These are phyloP conservation scores for Chloroclysta siterata DNA, from an alignment of 2,888 invertebrate genomes.

Conservation along the genomic window DNA sequence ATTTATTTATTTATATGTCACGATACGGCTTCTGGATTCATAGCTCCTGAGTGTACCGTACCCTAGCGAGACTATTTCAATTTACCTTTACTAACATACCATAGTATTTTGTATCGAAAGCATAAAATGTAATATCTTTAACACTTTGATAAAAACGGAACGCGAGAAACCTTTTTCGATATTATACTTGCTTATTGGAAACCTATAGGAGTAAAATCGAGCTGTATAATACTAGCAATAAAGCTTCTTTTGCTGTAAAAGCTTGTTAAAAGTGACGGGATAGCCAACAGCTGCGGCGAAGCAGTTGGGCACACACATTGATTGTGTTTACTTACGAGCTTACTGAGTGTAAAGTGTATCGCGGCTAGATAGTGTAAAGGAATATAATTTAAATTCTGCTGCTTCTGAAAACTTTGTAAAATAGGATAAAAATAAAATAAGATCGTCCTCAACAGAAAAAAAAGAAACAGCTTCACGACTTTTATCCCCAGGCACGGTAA, in stretches of 20 bases:
- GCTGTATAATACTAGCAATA: neutral
- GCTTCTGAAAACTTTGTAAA: conserved; percentile 4
- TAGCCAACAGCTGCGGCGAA: conserved; percentile 21
- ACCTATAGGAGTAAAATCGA: neutral
- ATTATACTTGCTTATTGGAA: neutral
- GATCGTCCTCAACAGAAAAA: neutral
- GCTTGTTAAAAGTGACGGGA: conserved; percentile 1
- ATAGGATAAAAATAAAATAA: neutral
- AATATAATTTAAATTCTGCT: conserved; percentile 27
- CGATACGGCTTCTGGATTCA: too few relatives aligned
- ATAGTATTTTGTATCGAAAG: neutral
- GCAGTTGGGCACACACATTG: conserved; percentile 40
- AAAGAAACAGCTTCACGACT: too few relatives aligned
- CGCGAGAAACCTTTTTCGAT: neutral
- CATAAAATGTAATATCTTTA: neutral
- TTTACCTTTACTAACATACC: too few relatives aligned
- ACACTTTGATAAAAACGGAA: neutral
- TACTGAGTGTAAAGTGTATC: conserved; percentile 35
- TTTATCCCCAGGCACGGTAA: too few relatives aligned
- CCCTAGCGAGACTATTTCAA: too few relatives aligned
- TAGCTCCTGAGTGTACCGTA: neutral
- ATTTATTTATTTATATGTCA: too few relatives aligned
- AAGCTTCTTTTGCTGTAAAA: neutral
- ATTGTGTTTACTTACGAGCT: conserved; percentile 39
- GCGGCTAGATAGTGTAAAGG: conserved; percentile 26